Evolutionary conservation across 2,888 invertebrate genomes (phyloP).

Genomic region (Pedicia rivosa): DNA sequence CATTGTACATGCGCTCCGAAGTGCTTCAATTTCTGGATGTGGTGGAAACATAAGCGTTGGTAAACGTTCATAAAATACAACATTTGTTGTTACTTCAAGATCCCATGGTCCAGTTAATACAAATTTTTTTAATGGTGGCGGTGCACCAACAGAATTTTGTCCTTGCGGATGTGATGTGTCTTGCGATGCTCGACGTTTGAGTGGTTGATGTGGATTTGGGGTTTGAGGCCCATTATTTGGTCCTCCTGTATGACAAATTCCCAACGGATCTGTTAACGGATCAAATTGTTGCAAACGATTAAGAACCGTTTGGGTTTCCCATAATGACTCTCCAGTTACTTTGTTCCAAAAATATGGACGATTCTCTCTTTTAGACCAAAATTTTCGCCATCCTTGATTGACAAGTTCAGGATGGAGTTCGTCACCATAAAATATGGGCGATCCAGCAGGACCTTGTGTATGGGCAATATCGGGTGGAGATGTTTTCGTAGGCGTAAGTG

Average conservation of each 20-base stretch:
- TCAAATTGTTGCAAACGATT: constrained; percentile 55
- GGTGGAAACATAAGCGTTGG: constrained; percentile 78
- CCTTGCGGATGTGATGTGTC: constrained; percentile 2
- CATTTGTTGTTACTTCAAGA: constrained; percentile 82
- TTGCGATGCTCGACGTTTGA: constrained; percentile 25
- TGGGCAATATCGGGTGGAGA: constrained; percentile 25
- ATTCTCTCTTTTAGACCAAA: constrained; percentile 92
- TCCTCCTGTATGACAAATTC: constrained; percentile 44
- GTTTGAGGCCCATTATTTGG: constrained; percentile 28
- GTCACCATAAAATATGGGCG: constrained; percentile 22
- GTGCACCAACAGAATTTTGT: constrained; percentile 34
- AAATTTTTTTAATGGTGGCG: constrained; percentile 72
- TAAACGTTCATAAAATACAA: constrained; percentile 60
- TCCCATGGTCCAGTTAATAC: constrained; percentile 88
- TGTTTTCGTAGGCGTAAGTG: constrained; percentile 26
- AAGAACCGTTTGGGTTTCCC: constrained; percentile 86
- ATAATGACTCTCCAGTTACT: constrained; percentile 85
- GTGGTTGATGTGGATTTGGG: constrained; percentile 15
- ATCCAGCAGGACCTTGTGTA: constrained; percentile 20
- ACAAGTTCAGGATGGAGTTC: constrained; percentile 30
- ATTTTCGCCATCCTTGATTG: constrained; percentile 90
- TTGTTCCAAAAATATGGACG: constrained; percentile 96
- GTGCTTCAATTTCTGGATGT: constrained; percentile 86
- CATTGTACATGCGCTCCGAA: constrained; percentile 62
- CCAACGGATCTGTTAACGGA: constrained; percentile 81